These are phyloP conservation scores for Lontra canadensis DNA, from an alignment of 2,113 vertebrate genomes.

Conservation along the genomic window DNA sequence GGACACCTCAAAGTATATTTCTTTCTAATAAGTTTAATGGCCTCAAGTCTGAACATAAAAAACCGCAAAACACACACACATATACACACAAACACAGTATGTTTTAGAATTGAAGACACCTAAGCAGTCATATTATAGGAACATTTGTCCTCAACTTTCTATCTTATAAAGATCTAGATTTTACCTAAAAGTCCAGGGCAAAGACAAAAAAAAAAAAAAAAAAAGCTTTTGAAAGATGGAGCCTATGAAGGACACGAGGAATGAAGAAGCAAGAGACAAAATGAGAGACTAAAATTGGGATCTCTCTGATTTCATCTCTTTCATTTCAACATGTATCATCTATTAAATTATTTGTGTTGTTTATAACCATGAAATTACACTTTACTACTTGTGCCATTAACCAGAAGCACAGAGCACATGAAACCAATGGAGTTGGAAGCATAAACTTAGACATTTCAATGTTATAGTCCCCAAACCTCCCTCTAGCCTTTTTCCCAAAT, in stretches of 20 bases:
- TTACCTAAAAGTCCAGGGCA: neutral
- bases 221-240: neutral
- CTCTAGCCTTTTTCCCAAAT: neutral
- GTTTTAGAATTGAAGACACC: neutral
- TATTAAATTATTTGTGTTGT: neutral
- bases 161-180: neutral
- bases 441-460: neutral
- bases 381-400: neutral
- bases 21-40: conserved; percentile 20
- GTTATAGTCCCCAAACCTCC: neutral
- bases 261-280: neutral
- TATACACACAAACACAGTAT: neutral
- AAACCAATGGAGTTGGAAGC: neutral
- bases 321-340: neutral
- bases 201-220: neutral
- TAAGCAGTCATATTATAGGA: neutral
- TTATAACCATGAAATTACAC: neutral
- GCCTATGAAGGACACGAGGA: neutral
- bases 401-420: neutral
- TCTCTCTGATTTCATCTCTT: neutral
- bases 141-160: neutral
- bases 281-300: neutral
- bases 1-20: neutral
- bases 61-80: neutral
- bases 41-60: neutral